These are phyloP conservation scores for Cecropterus lyciades DNA, from an alignment of 1,140 invertebrate genomes.

Conservation along the genomic window DNA sequence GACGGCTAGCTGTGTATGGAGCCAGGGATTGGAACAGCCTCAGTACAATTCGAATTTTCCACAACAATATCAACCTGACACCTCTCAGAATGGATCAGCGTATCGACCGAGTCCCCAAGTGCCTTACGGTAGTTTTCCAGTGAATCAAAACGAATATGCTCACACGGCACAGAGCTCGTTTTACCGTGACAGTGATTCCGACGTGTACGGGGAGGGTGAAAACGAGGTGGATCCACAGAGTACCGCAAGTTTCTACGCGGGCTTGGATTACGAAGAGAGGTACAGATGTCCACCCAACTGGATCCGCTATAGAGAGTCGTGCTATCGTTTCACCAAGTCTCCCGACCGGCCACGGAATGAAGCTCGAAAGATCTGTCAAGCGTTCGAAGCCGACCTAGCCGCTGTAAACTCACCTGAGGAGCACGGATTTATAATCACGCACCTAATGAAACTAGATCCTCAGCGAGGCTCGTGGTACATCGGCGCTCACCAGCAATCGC, in stretches of 20 bases:
- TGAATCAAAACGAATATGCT: conserved; percentile 64
- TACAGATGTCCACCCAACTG: conserved; percentile 92
- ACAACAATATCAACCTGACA: conserved; percentile 54
- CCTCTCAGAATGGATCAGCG: conserved; percentile 56
- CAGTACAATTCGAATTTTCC: conserved; percentile 66
- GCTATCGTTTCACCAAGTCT: conserved; percentile 95
- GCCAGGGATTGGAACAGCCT: conserved; percentile 57
- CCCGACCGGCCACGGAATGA: conserved; percentile 91
- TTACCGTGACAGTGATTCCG: conserved; percentile 65
- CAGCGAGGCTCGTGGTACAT: conserved; percentile 95
- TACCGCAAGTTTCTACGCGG: conserved; percentile 67
- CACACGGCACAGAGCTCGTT: conserved; percentile 71
- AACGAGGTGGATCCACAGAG: conserved; percentile 73
- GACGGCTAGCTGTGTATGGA: conserved; percentile 52
- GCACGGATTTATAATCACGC: conserved; percentile 92
- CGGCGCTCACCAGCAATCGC: conserved; percentile 89
- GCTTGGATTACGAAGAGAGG: conserved; percentile 75
- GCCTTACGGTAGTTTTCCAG: conserved; percentile 72
- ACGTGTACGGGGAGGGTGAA: conserved; percentile 63
- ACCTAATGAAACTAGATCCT: conserved; percentile 92
- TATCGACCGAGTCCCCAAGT: conserved; percentile 65
- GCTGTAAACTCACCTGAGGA: conserved; percentile 93
- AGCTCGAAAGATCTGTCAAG: conserved; percentile 91
- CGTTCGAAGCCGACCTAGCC: conserved; percentile 92
- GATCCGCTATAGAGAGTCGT: conserved; percentile 90